Evolutionary conservation across 2,113 vertebrate species (phyloP).

Genomic region (Microtus pennsylvanicus): DNA sequence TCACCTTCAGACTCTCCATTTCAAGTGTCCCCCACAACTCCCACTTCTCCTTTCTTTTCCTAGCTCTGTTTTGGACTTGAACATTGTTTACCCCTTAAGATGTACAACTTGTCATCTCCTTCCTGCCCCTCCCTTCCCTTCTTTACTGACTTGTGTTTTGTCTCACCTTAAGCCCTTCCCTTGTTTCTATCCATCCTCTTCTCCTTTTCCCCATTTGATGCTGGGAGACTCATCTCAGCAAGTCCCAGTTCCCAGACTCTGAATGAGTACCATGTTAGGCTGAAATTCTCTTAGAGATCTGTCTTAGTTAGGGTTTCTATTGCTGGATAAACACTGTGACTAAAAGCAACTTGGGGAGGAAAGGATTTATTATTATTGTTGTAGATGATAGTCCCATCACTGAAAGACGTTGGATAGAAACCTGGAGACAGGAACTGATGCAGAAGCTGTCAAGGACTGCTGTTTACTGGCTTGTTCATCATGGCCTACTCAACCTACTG

Average conservation of each 20-base stretch:
- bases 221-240: not conserved
- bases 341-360: not conserved
- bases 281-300: not conserved
- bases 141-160: not conserved
- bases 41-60: not conserved
- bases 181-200: not conserved
- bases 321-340: not conserved
- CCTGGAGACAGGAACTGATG: not conserved
- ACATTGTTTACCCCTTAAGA: not conserved
- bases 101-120: not conserved
- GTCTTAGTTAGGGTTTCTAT: not conserved
- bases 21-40: not conserved
- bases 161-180: not conserved
- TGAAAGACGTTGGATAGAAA: not conserved
- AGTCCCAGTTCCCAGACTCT: not conserved
- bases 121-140: not conserved
- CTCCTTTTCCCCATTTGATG: not conserved
- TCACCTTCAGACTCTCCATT: slow-evolving; percentile 41
- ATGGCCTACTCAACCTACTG: not conserved
- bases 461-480: not conserved
- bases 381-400: not conserved
- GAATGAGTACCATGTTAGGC: not conserved
- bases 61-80: not conserved
- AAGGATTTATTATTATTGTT: not conserved
- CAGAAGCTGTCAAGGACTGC: not conserved